Percentiles rank a stretch among this genome's conserved stretches.
These are phyloP conservation scores for Falco rusticolus DNA, from an alignment of 2,797 vertebrate species.

Conservation along the genomic window DNA sequence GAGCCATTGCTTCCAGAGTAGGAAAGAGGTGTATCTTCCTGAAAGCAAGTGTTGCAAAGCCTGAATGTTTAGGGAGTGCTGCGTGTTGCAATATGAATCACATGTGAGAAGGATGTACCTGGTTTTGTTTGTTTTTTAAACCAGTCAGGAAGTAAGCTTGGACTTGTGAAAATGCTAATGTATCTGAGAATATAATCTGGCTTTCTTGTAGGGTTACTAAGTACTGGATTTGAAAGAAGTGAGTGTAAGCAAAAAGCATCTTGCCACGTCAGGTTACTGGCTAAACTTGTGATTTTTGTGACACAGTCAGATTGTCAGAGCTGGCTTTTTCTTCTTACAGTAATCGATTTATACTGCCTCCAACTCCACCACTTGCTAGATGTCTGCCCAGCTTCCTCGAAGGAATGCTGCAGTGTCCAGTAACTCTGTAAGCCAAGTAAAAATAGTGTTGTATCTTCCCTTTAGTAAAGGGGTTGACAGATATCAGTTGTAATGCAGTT, in stretches of 20 bases:
- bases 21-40: neutral
- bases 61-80: neutral
- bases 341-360: neutral
- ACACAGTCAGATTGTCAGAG: neutral
- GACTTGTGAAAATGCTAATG: conserved; percentile 1
- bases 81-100: neutral
- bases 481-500: neutral
- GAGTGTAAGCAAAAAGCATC: neutral
- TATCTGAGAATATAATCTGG: neutral
- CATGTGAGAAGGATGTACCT: neutral
- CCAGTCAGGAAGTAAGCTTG: neutral
- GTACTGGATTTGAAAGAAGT: neutral
- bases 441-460: conserved; percentile 12
- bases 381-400: conserved; percentile 46
- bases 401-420: conserved; percentile 22
- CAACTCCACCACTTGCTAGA: neutral
- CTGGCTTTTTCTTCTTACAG: neutral
- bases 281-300: conserved; percentile 27
- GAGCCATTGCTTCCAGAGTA: neutral
- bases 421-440: neutral
- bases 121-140: neutral
- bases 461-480: conserved; percentile 3
- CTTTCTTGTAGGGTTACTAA: conserved; percentile 16
- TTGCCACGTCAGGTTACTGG: conserved; percentile 51
- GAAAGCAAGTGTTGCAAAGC: neutral